A percentile compares a stretch with the other conserved stretches of the same genome.
Evolutionary conservation across 2,888 invertebrate species (phyloP).

Genomic region (Sminthurides aquaticus): DNA sequence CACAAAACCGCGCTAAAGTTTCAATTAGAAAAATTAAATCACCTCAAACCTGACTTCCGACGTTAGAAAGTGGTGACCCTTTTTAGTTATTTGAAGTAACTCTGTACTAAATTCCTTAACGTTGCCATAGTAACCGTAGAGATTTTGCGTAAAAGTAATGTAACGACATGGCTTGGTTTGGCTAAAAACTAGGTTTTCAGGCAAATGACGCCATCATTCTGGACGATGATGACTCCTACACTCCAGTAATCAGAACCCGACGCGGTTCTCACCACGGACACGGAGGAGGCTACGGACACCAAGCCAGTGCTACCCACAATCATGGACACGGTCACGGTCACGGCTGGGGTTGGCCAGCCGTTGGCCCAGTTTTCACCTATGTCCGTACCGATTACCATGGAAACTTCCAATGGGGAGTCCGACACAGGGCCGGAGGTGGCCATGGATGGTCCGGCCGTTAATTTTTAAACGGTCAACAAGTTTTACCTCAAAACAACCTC

Average conservation of each 20-base stretch:
- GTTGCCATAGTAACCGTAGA: no score
- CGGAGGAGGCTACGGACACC: constrained; percentile 21
- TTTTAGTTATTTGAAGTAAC: no score
- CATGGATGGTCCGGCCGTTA: constrained; percentile 25
- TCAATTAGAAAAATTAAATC: no score
- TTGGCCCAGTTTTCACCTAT: constrained; percentile 41
- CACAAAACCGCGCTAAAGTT: no score
- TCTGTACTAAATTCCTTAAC: no score
- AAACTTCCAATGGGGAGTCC: constrained; percentile 40
- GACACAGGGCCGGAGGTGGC: constrained; percentile 37
- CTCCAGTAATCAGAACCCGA: constrained; percentile 17
- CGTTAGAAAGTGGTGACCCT: no score
- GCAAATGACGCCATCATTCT: no score
- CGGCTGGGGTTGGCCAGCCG: constrained; percentile 24
- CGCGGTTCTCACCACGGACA: constrained; percentile 23
- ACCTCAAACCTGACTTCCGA: no score
- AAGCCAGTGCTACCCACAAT: constrained; percentile 1
- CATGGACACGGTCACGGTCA: constrained; percentile 19
- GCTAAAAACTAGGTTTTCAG: constrained; percentile 4
- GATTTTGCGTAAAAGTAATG: no score
- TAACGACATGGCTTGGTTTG: no score
- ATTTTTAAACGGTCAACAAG: constrained; percentile 1
- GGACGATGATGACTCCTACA: neutral
- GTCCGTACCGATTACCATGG: constrained; percentile 40
- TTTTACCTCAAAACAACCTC: no score